A percentile compares a stretch with the other conserved stretches of the same genome.
These are phyloP conservation scores for Bombyx mori DNA, from an alignment of 1,140 invertebrate species.

Conservation along the genomic window DNA sequence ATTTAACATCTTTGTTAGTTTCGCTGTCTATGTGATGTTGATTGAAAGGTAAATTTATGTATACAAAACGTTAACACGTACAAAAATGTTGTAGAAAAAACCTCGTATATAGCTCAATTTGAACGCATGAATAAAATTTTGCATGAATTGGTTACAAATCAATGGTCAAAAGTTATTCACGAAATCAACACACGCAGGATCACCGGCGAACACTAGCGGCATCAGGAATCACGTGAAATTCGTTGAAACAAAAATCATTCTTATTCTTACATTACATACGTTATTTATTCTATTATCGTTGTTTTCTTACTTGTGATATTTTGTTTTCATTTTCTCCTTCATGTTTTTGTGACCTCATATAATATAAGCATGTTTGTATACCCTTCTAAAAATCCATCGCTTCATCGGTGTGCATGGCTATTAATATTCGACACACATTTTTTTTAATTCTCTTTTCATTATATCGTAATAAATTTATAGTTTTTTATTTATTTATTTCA, in stretches of 20 bases:
- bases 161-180: slow-evolving; percentile 19
- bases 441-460: slow-evolving; percentile 28
- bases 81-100: slow-evolving; percentile 31
- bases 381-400: slow-evolving; percentile 22
- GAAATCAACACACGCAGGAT: slow-evolving; percentile 15
- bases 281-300: slow-evolving; percentile 30
- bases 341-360: slow-evolving; percentile 50
- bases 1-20: slow-evolving; percentile 21
- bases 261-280: slow-evolving; percentile 13
- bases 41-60: slow-evolving; percentile 34
- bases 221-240: slow-evolving; percentile 16
- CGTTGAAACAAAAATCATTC: slow-evolving; percentile 1
- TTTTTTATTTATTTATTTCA: slow-evolving; percentile 34
- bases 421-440: slow-evolving; percentile 35
- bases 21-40: slow-evolving; percentile 35
- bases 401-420: slow-evolving; percentile 62
- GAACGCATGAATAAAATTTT: slow-evolving; percentile 31
- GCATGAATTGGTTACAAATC: slow-evolving; percentile 27
- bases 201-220: slow-evolving; percentile 17
- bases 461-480: slow-evolving; percentile 26
- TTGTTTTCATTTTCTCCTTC: slow-evolving; percentile 25
- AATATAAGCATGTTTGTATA: slow-evolving; percentile 42
- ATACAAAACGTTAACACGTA: slow-evolving; percentile 9
- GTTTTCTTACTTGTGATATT: slow-evolving; percentile 34
- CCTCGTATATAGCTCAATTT: slow-evolving; percentile 22